phyloP scores from a whole-genome alignment of 35 echinoderm and acorn worm genomes.

The Heliocidaris erythrogramma region DNA sequence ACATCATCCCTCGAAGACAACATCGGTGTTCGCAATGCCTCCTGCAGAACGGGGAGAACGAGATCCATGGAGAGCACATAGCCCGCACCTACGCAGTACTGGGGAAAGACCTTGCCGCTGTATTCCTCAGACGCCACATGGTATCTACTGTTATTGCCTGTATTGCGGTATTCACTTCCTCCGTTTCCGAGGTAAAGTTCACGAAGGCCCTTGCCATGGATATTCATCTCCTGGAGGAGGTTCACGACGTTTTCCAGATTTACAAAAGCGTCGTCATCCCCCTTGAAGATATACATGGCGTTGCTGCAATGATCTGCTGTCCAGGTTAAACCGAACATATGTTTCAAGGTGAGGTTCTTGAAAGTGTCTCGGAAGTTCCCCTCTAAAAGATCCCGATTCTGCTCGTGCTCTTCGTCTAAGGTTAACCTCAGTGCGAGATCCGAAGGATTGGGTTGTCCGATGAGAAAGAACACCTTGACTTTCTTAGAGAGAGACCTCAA shows the following conservation, averaged over 20 bases:
- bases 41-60: background rate
- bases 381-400: background rate
- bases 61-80: slow-evolving; percentile 31
- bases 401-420: background rate
- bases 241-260: slow-evolving; percentile 20
- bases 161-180: slow-evolving; percentile 14
- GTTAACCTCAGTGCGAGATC: background rate
- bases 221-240: background rate
- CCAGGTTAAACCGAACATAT: slow-evolving; percentile 31
- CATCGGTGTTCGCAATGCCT: slow-evolving; percentile 15
- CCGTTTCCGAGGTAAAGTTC: slow-evolving; percentile 31
- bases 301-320: background rate
- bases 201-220: background rate
- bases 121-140: background rate
- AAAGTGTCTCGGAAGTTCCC: slow-evolving; percentile 18
- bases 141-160: too few relatives aligned
- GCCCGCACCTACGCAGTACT: slow-evolving; percentile 28
- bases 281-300: slow-evolving; percentile 25
- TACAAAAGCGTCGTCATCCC: slow-evolving; percentile 1
- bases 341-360: slow-evolving; percentile 34
- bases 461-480: background rate
- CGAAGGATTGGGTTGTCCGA: background rate
- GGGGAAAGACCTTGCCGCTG: background rate
- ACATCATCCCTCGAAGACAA: background rate
- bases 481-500: background rate